Evolutionary conservation across 2,113 vertebrate species (phyloP).

Genomic region (Casuarius casuarius): DNA sequence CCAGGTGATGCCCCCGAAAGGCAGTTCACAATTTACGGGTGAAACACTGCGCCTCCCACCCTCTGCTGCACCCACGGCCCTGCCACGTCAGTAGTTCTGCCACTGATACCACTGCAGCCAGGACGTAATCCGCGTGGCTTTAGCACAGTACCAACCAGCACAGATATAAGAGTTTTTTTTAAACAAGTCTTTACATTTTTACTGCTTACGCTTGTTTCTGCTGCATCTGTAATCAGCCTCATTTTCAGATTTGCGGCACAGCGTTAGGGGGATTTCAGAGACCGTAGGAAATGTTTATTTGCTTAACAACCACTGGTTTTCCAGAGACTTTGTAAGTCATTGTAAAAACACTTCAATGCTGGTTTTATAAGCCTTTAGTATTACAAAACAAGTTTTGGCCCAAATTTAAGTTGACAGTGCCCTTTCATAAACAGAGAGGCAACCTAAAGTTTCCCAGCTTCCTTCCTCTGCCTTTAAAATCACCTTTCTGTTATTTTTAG

Average conservation of each 20-base stretch:
- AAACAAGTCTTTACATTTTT: not conserved
- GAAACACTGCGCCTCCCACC: not conserved
- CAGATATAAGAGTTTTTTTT: accelerated
- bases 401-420: not conserved
- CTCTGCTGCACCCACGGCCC: not conserved
- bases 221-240: not conserved
- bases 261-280: not conserved
- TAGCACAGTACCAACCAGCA: not conserved
- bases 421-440: not conserved
- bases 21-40: accelerated
- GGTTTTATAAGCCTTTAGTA: constrained; percentile 40
- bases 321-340: constrained; percentile 12
- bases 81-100: not conserved
- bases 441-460: not conserved
- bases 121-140: not conserved
- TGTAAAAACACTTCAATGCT: constrained; percentile 13
- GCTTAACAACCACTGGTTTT: constrained; percentile 5
- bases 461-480: constrained; percentile 13
- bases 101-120: not conserved
- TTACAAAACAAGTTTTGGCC: constrained; percentile 25
- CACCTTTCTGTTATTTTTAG: constrained; percentile 33
- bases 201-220: not conserved
- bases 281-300: constrained; percentile 40
- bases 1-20: not conserved
- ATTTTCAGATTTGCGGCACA: constrained; percentile 13